phyloP scores from a whole-genome alignment of 35 echinoderm and acorn worm species.

The Ophiothrix spiculata region DNA sequence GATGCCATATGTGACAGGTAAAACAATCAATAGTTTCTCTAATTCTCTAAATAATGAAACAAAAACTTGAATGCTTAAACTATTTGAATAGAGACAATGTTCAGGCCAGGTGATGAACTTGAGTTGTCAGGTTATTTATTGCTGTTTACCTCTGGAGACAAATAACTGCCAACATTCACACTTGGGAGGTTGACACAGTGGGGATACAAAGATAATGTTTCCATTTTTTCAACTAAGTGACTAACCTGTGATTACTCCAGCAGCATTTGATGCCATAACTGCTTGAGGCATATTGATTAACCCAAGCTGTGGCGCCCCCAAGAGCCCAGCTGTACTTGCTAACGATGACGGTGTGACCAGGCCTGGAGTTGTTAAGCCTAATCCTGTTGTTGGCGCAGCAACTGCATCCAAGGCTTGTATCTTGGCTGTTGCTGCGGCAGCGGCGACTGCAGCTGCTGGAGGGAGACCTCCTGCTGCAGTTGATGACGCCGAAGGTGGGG shows the following conservation, averaged over 20 bases:
- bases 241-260: slow-evolving; percentile 93
- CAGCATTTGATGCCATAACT: slow-evolving; percentile 75
- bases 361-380: slow-evolving; percentile 35
- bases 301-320: slow-evolving; percentile 60
- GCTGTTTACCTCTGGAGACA: no score
- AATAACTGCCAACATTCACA: no score
- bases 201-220: no score
- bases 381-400: slow-evolving; percentile 51
- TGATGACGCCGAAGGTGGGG: slow-evolving; percentile 46
- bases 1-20: no score
- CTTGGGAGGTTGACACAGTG: no score
- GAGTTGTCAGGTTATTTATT: no score
- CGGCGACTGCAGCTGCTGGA: slow-evolving; percentile 94
- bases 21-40: no score
- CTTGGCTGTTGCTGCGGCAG: slow-evolving; percentile 95
- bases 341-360: slow-evolving; percentile 9
- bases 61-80: no score
- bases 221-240: no score
- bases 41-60: no score
- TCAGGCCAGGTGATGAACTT: no score
- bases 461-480: slow-evolving; percentile 70
- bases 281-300: slow-evolving; percentile 68
- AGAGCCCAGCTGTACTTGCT: slow-evolving; percentile 39
- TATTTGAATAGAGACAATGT: no score
- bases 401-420: slow-evolving; percentile 99